A percentile compares a stretch with the other conserved stretches of the same genome.
Conservation (phyloP, 2,113 vertebrate species). For the Bucco capensis region DNA sequence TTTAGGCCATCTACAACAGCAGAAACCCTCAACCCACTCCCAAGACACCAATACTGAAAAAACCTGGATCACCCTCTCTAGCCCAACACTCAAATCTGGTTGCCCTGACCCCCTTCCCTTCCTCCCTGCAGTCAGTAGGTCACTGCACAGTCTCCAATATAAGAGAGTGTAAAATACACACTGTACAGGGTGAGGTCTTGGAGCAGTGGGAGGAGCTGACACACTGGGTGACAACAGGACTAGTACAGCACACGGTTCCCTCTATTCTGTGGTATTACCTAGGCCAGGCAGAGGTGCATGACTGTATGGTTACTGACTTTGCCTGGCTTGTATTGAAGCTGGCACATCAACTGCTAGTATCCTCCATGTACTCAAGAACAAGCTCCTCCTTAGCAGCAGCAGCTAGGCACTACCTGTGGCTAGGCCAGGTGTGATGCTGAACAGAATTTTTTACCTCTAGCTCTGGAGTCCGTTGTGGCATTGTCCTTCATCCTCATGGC, state of each 20-base stretch:
- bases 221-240: fast-evolving
- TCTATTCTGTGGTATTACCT: fast-evolving
- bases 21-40: fast-evolving
- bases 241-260: fast-evolving
- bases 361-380: fast-evolving
- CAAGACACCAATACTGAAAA: fast-evolving
- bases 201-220: fast-evolving
- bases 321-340: fast-evolving
- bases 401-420: fast-evolving
- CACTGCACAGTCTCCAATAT: fast-evolving
- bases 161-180: fast-evolving
- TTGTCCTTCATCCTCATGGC: fast-evolving
- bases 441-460: background rate
- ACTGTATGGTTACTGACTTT: fast-evolving
- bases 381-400: fast-evolving
- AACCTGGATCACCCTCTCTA: fast-evolving
- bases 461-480: background rate
- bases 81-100: fast-evolving
- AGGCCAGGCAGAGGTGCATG: fast-evolving
- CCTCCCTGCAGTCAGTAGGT: fast-evolving
- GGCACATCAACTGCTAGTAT: fast-evolving
- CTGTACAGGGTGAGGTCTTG: fast-evolving
- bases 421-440: background rate
- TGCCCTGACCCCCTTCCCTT: too few relatives aligned
- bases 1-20: background rate